phyloP scores from a whole-genome alignment of 2,797 vertebrate genomes.

The Manis javanica region DNA sequence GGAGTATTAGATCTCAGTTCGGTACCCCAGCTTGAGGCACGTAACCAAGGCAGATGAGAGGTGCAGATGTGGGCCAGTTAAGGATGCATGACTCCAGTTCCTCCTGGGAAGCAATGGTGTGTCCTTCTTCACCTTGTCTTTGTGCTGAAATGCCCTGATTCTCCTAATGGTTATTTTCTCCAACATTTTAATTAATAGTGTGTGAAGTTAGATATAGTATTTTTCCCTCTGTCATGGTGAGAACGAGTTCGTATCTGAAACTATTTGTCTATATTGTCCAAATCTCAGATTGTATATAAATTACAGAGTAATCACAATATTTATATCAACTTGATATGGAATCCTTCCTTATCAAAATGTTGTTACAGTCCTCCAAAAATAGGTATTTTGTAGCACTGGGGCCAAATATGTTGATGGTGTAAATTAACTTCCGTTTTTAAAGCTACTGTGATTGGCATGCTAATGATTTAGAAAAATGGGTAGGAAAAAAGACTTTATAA shows the following conservation, averaged over 20 bases:
- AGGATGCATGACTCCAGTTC: not conserved
- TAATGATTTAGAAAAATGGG: constrained; percentile 4
- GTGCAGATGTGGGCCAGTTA: not conserved
- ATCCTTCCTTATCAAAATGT: not conserved
- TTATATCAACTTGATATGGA: not conserved
- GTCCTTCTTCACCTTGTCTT: not conserved
- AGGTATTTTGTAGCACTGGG: not conserved
- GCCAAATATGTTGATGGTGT: not conserved
- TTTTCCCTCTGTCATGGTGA: not conserved
- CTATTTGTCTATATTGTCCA: not conserved
- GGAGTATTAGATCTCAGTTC: not conserved
- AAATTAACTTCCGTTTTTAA: not conserved
- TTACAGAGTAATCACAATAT: not conserved
- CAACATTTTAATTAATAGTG: not conserved
- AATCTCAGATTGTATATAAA: not conserved
- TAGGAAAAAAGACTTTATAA: not conserved
- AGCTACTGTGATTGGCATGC: not conserved
- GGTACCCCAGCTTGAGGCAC: not conserved
- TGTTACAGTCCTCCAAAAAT: not conserved
- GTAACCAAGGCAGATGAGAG: not conserved
- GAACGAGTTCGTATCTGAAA: not conserved
- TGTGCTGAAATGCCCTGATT: not conserved
- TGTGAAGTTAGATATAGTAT: not conserved
- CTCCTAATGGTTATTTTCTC: not conserved
- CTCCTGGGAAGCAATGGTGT: not conserved